These are phyloP conservation scores for Cantharis flavilabris DNA, from an alignment of 2,888 invertebrate species.

Conservation along the genomic window DNA sequence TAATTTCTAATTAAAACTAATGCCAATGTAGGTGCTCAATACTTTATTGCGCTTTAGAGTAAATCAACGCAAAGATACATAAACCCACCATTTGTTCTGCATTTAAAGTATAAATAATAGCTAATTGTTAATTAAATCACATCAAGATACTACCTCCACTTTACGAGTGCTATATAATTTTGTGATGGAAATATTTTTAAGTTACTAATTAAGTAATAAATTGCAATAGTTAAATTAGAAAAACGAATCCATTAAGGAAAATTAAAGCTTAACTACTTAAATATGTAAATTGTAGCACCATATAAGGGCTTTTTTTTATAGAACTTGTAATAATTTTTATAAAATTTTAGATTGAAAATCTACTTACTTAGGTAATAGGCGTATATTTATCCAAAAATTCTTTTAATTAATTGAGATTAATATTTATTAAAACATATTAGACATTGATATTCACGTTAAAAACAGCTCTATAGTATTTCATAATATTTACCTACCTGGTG, in stretches of 20 bases:
- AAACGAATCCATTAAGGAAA: not conserved
- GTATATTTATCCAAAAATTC: not conserved
- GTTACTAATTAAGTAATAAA: not conserved
- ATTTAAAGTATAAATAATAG: not conserved
- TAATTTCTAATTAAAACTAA: not conserved
- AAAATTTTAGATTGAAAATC: not conserved
- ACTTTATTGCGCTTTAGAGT: not conserved
- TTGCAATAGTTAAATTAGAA: not conserved
- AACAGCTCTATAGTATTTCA: constrained; percentile 13
- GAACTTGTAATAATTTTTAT: not conserved
- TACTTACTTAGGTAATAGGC: too few species aligned
- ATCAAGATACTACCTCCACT: not conserved
- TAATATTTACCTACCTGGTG: constrained; percentile 33
- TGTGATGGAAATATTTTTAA: not conserved
- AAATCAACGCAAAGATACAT: not conserved
- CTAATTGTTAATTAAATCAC: not conserved
- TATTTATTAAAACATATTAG: constrained; percentile 5
- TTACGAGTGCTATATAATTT: not conserved
- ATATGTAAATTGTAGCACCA: not conserved
- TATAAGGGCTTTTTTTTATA: not conserved
- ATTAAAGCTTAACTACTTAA: not conserved
- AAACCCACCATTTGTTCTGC: not conserved
- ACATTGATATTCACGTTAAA: constrained; percentile 10
- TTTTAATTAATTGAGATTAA: not conserved
- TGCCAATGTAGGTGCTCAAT: not conserved